Base-by-base conservation (phyloP, 1,140 invertebrate genomes). In the Rhyacophila brunnea region DNA sequence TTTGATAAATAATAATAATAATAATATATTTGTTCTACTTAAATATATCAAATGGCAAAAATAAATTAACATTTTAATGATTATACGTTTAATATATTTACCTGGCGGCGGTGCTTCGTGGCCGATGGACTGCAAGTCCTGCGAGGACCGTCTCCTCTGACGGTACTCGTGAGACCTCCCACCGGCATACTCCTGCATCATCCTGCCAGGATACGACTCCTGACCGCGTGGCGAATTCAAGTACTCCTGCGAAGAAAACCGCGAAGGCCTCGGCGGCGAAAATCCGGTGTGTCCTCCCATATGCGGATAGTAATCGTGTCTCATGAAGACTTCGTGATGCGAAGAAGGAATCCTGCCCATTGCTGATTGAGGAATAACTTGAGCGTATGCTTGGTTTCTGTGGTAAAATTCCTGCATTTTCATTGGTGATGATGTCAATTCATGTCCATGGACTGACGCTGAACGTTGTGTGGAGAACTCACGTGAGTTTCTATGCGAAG, bases 191-290 rank as follows among this genome's bases (percentile, higher is more conserved):
- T 57, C 60, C 0, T 71, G 74, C 23, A 71, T 70, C 49, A 65
- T 49, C 13, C 55, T 51, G 5, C 49, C 58, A 18, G 40, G 46
- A 23, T 58, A 62, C 13, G n/a, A 50, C 38, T 65, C 64, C 40
- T 62, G 59, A n/a, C 64, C 52, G 58, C 74, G 70, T 1, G 74
- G 73, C 9, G 70, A 71, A 51, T 78, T 78, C 61, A 79, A 60
- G 51, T 79, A 79, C 69, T 79, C 77, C 60, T 79, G 77, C 1
- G 77, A 79, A 0, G 77, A 79, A 45, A 79, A 79, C 46, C 77
- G 53, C 6, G 75, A 74, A 5, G 75, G 70, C n/a, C 75, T 65
- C 7, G 75, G 73, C 7, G 74, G 71, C 0, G 71, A 73, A 51
- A 77, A 73, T 4, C 74, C 74, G 36, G 73, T 67, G 58, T 73